These are phyloP conservation scores for Phalacrocorax carbo DNA, from an alignment of 2,113 vertebrate genomes.

Conservation along the genomic window DNA sequence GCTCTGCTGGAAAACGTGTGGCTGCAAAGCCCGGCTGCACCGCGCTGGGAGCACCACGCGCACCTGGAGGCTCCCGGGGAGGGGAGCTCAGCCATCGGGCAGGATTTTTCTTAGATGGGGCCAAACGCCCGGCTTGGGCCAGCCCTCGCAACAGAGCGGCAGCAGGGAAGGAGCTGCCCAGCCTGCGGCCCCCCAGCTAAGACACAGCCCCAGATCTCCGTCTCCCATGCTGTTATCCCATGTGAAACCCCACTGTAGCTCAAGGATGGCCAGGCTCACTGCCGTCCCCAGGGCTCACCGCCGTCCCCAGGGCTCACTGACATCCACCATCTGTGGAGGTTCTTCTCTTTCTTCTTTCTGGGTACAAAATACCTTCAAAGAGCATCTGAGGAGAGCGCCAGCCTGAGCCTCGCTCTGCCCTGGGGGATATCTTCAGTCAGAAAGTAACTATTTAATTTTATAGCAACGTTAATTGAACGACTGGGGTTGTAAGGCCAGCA, in stretches of 20 bases:
- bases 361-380: background rate
- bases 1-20: accelerated
- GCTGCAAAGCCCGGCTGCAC: background rate
- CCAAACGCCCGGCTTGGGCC: background rate
- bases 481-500: background rate
- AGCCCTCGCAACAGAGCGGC: background rate
- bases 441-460: background rate
- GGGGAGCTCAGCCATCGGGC: accelerated
- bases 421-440: background rate
- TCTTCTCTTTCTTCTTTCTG: background rate
- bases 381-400: accelerated
- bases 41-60: accelerated
- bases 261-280: background rate
- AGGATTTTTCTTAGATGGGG: background rate
- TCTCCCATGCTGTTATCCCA: background rate
- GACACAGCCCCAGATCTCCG: background rate
- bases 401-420: background rate
- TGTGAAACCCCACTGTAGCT: accelerated
- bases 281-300: background rate
- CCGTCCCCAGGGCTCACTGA: background rate
- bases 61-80: background rate
- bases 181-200: background rate
- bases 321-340: too few relatives aligned
- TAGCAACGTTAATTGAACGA: background rate
- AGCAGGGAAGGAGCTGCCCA: background rate